Conservation (phyloP, 1,140 invertebrate genomes). For the Hetaerina americana region DNA sequence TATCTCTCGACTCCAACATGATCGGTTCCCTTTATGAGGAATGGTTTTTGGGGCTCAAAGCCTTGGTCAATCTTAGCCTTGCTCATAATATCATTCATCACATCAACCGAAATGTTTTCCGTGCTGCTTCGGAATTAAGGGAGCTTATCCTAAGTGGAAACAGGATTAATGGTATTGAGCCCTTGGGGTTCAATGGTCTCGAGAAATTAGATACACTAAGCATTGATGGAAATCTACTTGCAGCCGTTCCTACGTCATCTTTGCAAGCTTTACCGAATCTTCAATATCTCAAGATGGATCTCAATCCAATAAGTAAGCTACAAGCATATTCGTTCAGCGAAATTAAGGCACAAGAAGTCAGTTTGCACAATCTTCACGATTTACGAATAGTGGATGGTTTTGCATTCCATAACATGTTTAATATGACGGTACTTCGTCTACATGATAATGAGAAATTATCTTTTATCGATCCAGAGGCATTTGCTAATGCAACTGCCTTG, state of each 20-base stretch:
- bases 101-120: conserved; percentile 1
- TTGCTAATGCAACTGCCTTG: neutral
- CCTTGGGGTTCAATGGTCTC: neutral
- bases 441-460: neutral
- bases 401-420: neutral
- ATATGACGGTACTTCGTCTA: neutral
- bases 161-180: conserved; percentile 2
- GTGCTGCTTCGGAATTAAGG: neutral
- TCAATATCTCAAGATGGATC: neutral
- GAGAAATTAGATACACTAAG: neutral
- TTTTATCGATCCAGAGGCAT: conserved; percentile 1
- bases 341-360: neutral
- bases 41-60: neutral
- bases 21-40: conserved; percentile 2
- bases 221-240: neutral
- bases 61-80: conserved; percentile 3
- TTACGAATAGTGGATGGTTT: conserved; percentile 1
- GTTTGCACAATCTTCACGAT: neutral
- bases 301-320: conserved; percentile 2
- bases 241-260: neutral
- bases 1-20: neutral
- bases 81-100: conserved; percentile 3
- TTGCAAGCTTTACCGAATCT: neutral
- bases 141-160: neutral
- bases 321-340: conserved; percentile 4